A percentile compares a stretch with the other conserved stretches of the same genome.
Conservation (phyloP, 2,113 vertebrate genomes). For the Protobothrops flavoviridis region DNA sequence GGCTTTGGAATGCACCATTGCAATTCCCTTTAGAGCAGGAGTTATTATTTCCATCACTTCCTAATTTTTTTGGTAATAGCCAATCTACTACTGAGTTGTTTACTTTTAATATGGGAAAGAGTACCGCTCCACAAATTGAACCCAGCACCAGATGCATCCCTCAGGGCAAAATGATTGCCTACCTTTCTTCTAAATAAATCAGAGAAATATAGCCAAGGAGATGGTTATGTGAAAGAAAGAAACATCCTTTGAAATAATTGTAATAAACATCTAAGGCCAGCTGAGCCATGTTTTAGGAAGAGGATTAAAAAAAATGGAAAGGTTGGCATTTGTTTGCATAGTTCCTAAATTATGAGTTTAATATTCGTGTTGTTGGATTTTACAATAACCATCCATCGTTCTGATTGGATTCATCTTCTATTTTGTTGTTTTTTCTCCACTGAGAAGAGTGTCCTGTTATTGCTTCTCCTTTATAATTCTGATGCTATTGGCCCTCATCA, state of each 20-base stretch:
- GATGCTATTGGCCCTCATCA: neutral
- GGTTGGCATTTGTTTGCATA: neutral
- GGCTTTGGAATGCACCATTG: neutral
- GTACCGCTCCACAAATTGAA: neutral
- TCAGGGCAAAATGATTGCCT: neutral
- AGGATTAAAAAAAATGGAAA: neutral
- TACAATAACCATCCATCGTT: neutral
- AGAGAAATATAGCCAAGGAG: neutral
- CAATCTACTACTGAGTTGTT: neutral
- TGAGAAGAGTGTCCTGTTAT: neutral
- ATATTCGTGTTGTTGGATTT: neutral
- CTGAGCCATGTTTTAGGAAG: neutral
- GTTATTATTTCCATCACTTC: neutral
- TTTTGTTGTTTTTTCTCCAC: conserved; percentile 18
- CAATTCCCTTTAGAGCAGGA: neutral
- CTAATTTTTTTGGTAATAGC: neutral
- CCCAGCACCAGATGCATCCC: neutral
- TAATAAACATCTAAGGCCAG: neutral
- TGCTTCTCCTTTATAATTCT: conserved; percentile 20
- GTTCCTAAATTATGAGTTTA: neutral
- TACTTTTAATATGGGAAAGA: neutral
- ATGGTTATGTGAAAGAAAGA: neutral
- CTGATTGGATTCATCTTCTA: neutral
- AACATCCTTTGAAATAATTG: neutral
- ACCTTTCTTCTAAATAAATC: neutral